Percentiles rank a stretch among this genome's conserved stretches.
phyloP scores from a whole-genome alignment of 1,140 invertebrate species.

The Steinernema khuongi region DNA sequence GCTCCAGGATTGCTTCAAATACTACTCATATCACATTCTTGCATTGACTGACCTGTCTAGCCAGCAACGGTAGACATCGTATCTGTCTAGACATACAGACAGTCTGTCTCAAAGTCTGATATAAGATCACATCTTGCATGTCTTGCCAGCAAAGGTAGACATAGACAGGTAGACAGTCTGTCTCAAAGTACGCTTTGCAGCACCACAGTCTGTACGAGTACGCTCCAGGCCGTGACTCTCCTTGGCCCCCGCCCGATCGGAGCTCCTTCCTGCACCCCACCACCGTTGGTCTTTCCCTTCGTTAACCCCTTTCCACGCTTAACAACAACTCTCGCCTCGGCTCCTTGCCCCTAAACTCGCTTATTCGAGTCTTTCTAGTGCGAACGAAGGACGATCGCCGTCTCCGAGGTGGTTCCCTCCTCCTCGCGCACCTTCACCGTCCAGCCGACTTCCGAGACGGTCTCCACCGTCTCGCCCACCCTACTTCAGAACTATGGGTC shows the following conservation, averaged over 20 bases:
- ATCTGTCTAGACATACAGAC: too few relatives aligned
- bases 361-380: neutral
- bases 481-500: conserved; percentile 32
- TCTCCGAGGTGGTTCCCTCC: neutral
- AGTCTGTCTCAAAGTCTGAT: too few relatives aligned
- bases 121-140: too few relatives aligned
- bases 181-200: neutral
- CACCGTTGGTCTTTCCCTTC: neutral
- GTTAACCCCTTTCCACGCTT: neutral
- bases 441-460: neutral
- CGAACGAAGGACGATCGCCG: neutral
- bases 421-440: neutral
- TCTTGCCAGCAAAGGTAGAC: neutral
- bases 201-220: neutral
- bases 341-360: neutral
- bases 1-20: too few relatives aligned
- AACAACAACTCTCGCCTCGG: conserved; percentile 5
- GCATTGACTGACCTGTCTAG: too few relatives aligned
- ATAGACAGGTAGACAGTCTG: neutral
- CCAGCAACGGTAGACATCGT: too few relatives aligned
- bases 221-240: neutral
- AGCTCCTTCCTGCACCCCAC: neutral
- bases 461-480: neutral
- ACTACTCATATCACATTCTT: too few relatives aligned
- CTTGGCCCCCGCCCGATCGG: neutral